Evolutionary conservation across 2,888 invertebrate genomes (phyloP).

Genomic region (Mamestra brassicae): DNA sequence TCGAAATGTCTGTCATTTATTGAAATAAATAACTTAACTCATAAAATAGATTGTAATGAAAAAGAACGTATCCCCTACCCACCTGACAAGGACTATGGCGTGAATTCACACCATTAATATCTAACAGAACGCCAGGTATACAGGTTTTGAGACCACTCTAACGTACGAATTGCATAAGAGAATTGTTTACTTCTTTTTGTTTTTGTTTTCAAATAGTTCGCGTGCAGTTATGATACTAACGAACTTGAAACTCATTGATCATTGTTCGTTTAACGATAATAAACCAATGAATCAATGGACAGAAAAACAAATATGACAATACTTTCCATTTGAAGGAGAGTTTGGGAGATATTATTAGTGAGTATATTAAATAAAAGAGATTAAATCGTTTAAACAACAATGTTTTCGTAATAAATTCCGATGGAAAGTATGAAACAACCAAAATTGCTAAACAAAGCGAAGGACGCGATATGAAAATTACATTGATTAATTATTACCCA

Average conservation of each 20-base stretch:
- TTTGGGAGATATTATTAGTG: neutral
- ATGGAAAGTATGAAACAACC: slow-evolving; percentile 49
- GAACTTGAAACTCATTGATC: slow-evolving; percentile 69
- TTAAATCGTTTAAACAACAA: slow-evolving; percentile 5
- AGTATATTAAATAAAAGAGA: neutral
- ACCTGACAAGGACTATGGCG: slow-evolving; percentile 1
- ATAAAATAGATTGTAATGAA: neutral
- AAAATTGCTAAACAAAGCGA: slow-evolving; percentile 36
- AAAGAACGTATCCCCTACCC: neutral
- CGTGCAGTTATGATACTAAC: slow-evolving; percentile 66
- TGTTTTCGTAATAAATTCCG: slow-evolving; percentile 28
- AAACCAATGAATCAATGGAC: slow-evolving; percentile 69
- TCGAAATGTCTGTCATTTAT: neutral
- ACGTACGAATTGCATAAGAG: slow-evolving; percentile 54
- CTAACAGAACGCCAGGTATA: slow-evolving; percentile 45
- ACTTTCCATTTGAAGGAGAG: slow-evolving; percentile 24
- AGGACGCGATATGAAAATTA: slow-evolving; percentile 62
- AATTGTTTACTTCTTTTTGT: slow-evolving; percentile 66
- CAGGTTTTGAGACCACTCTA: slow-evolving; percentile 48
- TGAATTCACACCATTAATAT: slow-evolving; percentile 31
- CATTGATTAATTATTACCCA: slow-evolving; percentile 52
- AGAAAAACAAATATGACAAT: slow-evolving; percentile 63
- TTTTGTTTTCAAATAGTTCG: slow-evolving; percentile 74
- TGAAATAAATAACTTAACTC: neutral
- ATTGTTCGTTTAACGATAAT: slow-evolving; percentile 72